Evolutionary conservation across 2,113 vertebrate species (phyloP).

Genomic region (Meleagris gallopavo): DNA sequence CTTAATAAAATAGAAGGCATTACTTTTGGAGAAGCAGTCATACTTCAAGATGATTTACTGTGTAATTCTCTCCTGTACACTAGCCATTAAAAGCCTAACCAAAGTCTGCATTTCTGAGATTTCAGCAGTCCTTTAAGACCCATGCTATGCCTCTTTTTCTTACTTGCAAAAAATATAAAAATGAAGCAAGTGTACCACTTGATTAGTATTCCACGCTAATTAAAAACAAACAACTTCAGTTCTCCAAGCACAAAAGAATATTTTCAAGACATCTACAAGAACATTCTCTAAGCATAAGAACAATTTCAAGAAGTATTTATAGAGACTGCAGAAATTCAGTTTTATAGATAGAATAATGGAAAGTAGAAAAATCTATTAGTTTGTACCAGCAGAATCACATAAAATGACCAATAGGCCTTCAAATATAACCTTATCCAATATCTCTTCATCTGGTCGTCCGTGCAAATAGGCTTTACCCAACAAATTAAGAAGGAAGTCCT

Average conservation of each 20-base stretch:
- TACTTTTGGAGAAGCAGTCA: too few species aligned
- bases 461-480: not conserved
- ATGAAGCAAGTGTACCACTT: not conserved
- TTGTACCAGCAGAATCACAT: not conserved
- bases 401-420: not conserved
- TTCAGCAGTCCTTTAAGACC: not conserved
- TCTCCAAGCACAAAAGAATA: not conserved
- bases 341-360: not conserved
- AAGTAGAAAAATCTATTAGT: not conserved
- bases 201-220: not conserved
- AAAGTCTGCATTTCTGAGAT: slow-evolving; percentile 11
- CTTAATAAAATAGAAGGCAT: too few species aligned
- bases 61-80: not conserved
- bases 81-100: not conserved
- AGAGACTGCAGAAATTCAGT: not conserved
- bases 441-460: not conserved
- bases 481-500: not conserved
- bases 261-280: not conserved
- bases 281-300: not conserved
- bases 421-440: not conserved
- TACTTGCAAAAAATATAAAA: not conserved
- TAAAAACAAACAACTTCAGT: not conserved
- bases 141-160: not conserved
- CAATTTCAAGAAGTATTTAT: not conserved
- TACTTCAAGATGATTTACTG: not conserved